A percentile compares a stretch with the other conserved stretches of the same genome.
These are phyloP conservation scores for Xylocopa sonorina DNA, from an alignment of 1,140 invertebrate genomes.

Conservation along the genomic window DNA sequence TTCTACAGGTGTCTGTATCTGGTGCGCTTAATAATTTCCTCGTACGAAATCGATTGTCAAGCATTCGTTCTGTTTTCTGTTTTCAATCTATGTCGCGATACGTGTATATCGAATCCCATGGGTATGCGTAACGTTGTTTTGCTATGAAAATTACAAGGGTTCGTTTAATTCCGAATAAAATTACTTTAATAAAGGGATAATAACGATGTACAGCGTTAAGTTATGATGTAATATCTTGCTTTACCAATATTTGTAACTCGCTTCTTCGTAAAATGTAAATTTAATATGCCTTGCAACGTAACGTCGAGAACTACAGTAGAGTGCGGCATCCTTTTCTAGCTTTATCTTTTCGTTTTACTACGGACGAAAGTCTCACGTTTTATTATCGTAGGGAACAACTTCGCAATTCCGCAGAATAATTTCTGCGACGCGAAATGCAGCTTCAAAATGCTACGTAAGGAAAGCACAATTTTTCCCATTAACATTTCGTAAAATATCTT, in stretches of 20 bases:
- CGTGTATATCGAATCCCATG: too few species aligned
- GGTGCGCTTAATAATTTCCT: background rate
- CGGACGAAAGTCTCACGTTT: background rate
- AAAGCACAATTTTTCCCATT: background rate
- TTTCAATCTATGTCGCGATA: too few species aligned
- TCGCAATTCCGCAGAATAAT: background rate
- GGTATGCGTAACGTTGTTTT: too few species aligned
- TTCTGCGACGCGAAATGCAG: background rate
- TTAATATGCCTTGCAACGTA: too few species aligned
- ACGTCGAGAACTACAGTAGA: too few species aligned
- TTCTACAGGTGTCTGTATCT: conserved; percentile 12
- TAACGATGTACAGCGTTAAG: background rate
- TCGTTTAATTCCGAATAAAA: too few species aligned
- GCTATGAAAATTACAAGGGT: too few species aligned
- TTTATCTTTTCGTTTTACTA: background rate
- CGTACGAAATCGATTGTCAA: background rate
- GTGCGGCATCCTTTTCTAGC: background rate
- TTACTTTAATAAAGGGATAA: too few species aligned
- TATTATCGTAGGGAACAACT: background rate
- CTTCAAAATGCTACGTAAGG: background rate
- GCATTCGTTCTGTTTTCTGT: background rate
- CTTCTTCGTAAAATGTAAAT: too few species aligned
- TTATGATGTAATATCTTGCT: too few species aligned
- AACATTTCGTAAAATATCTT: conserved; percentile 13
- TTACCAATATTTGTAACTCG: too few species aligned